Base-by-base conservation (phyloP, 2,888 invertebrate genomes). In the Limnephilus lunatus region DNA sequence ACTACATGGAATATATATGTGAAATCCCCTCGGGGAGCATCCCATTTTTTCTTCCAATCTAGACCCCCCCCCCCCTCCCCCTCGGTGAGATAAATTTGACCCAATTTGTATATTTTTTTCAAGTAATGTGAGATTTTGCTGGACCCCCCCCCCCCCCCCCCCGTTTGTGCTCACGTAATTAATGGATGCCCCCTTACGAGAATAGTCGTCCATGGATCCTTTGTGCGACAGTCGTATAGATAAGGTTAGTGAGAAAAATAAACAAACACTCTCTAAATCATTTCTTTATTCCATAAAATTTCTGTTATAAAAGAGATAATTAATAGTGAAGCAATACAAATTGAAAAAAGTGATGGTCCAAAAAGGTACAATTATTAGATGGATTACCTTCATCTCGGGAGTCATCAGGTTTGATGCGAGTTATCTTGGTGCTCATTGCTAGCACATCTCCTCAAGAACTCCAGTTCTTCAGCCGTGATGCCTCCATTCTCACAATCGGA, bases 401-500 rank as follows among this genome's bases (percentile, higher is more conserved):
- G 25, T 25, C 25, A 68, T 68, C 25, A 25, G 68, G 68, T 68
- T 68, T 68, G 68, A 68, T 68, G 68, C 0, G n/a, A 68, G 68
- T 68, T 25, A n/a, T 68, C 68, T 68, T 68, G 68, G 68, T 68
- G 25, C n/a, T 25, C 68, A n/a, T 68, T 25, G 25, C 85, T 85
- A 19, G 90, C 92, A 25, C 92, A 93, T 85, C 89, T 92, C 68
- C 93, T 91, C 68, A 94, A 92, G 86, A 93, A 94, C 85, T 94
- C 94, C 48, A 93, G 87, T 90, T 93, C 93, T 53, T 93, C 92
- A 3, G 91, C 48, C 19, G 92, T 92, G 15, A 93, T 93, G 19
- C 93, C 93, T 9, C 90, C 93, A 83, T 92, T 92, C 35, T 96
- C 95, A 94, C 97, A 98, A 94, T 98, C 98, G 0, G 98, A 98